phyloP scores from a whole-genome alignment of 2,113 vertebrate genomes.

The Euleptes europaea region DNA sequence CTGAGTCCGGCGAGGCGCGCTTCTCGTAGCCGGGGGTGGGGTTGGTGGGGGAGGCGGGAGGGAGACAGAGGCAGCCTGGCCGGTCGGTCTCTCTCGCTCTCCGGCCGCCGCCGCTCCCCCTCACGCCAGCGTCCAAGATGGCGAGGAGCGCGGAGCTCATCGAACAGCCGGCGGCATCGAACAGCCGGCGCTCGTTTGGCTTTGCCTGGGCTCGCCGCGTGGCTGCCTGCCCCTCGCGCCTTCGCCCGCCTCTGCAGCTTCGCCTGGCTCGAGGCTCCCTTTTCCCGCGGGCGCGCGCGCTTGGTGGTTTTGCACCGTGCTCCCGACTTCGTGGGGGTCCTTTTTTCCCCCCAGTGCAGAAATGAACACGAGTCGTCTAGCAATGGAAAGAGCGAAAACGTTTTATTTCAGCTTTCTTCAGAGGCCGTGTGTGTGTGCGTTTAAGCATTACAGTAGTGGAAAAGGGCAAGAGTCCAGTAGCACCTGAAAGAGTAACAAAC shows the following conservation, averaged over 20 bases:
- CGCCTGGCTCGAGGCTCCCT: neutral
- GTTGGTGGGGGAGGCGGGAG: too few relatives aligned
- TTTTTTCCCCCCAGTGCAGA: too few relatives aligned
- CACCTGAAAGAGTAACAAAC: too few relatives aligned
- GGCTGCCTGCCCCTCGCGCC: neutral
- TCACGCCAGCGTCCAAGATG: neutral
- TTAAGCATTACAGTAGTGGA: too few relatives aligned
- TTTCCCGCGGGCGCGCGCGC: neutral
- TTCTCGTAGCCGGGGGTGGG: neutral
- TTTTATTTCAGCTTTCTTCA: too few relatives aligned
- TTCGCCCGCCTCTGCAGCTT: neutral
- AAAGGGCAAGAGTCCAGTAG: too few relatives aligned
- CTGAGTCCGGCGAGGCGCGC: neutral
- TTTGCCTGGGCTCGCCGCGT: neutral
- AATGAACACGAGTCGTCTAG: too few relatives aligned
- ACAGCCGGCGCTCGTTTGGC: neutral
- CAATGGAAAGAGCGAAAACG: too few relatives aligned
- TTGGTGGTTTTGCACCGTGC: neutral
- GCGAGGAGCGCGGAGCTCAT: slow-evolving; percentile 1
- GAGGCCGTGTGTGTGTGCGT: too few relatives aligned
- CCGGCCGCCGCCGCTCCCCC: neutral
- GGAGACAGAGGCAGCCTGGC: fast-evolving
- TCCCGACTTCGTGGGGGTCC: too few relatives aligned
- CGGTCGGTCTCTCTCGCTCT: neutral
- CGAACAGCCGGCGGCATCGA: neutral